phyloP scores from a whole-genome alignment of 1,140 invertebrate genomes.

The Penaeus vannamei region DNA sequence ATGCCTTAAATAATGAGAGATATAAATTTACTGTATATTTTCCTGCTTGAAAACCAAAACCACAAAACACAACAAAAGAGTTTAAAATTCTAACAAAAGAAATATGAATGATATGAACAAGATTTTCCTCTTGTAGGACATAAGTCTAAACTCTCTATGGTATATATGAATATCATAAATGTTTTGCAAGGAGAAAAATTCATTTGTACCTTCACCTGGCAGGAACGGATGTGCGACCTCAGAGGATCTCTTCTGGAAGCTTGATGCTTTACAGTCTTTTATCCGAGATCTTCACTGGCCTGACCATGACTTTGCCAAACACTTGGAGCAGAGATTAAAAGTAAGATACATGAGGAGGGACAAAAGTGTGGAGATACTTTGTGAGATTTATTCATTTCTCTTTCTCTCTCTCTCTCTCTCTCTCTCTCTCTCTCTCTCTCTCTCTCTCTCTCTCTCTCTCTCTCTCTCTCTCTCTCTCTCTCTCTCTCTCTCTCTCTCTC shows the following conservation, averaged over 20 bases:
- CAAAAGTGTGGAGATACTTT: no score
- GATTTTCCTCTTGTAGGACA: background rate
- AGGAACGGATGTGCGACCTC: constrained; percentile 97
- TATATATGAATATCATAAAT: constrained; percentile 47
- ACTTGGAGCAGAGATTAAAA: constrained; percentile 96
- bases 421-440: no score
- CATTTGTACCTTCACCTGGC: constrained; percentile 49
- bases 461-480: no score
- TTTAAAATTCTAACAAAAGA: no score
- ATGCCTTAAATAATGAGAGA: no score
- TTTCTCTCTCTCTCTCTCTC: no score
- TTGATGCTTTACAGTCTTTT: constrained; percentile 98
- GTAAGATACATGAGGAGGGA: constrained; percentile 38
- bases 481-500: no score
- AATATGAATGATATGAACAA: background rate
- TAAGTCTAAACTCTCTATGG: constrained; percentile 49
- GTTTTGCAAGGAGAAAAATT: background rate
- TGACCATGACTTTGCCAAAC: constrained; percentile 95
- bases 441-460: no score
- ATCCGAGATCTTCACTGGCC: constrained; percentile 99
- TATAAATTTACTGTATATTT: no score
- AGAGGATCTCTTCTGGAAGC: constrained; percentile 99
- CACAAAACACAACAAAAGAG: no score
- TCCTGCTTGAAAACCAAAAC: no score
- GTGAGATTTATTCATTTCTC: no score